Evolutionary conservation across 2,797 vertebrate genomes (phyloP).

Genomic region (Pyrocephalus nanus): DNA sequence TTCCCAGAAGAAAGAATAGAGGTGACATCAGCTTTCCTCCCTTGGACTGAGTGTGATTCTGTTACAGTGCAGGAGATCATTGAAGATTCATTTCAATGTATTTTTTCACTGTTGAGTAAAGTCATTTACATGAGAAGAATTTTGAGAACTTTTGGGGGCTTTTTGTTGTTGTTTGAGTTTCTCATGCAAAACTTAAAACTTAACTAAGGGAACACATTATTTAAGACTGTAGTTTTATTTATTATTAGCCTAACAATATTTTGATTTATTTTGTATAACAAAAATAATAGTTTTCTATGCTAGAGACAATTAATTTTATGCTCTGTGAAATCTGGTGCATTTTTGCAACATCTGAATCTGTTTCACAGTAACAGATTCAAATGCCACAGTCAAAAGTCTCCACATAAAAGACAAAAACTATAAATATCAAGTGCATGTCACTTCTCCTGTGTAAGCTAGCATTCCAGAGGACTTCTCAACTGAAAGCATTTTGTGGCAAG

Average conservation of each 20-base stretch:
- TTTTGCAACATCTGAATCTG: slow-evolving; percentile 41
- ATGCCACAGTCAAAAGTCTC: background rate
- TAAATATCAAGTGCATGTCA: background rate
- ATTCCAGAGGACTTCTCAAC: background rate
- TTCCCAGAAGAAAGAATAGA: background rate
- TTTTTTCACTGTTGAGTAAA: background rate
- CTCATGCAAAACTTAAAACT: background rate
- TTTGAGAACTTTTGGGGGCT: background rate
- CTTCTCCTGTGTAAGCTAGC: background rate
- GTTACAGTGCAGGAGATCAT: background rate
- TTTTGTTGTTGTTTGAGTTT: background rate
- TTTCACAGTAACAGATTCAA: background rate
- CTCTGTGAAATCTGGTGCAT: background rate
- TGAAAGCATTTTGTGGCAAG: background rate
- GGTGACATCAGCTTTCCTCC: background rate
- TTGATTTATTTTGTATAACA: slow-evolving; percentile 11
- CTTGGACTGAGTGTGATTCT: background rate
- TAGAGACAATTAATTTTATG: background rate
- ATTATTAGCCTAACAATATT: background rate
- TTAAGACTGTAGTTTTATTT: background rate
- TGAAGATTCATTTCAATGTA: background rate
- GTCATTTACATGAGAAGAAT: background rate
- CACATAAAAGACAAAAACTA: background rate
- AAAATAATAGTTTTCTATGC: slow-evolving; percentile 13
- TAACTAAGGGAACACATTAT: background rate